A percentile compares a stretch with the other conserved stretches of the same genome.
Evolutionary conservation across 2,113 vertebrate species (phyloP).

Genomic region (Elephas maximus): DNA sequence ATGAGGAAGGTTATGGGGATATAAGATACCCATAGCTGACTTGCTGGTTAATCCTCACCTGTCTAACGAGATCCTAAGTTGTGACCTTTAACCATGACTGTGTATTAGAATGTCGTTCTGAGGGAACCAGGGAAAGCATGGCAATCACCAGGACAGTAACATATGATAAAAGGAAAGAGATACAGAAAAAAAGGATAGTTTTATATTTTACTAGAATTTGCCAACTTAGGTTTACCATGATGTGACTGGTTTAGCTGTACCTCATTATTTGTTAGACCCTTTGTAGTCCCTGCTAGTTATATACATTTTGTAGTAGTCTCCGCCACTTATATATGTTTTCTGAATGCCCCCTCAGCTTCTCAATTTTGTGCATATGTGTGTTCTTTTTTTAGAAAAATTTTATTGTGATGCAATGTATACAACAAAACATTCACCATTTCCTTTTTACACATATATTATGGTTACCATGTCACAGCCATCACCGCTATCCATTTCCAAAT

Average conservation of each 20-base stretch:
- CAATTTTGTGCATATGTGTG: neutral
- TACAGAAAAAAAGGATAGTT: neutral
- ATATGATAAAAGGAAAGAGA: neutral
- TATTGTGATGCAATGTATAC: no score
- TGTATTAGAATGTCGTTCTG: neutral
- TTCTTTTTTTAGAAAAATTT: neutral
- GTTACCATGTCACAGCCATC: no score
- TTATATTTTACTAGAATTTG: constrained; percentile 27
- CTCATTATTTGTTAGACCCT: constrained; percentile 18
- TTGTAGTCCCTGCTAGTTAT: neutral
- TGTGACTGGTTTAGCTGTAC: constrained; percentile 6
- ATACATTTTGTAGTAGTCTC: neutral
- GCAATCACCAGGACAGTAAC: neutral
- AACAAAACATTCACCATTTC: no score
- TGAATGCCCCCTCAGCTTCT: neutral
- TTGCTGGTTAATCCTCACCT: constrained; percentile 5
- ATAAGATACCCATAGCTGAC: neutral
- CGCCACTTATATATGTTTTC: neutral
- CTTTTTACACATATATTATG: no score
- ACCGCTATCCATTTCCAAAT: no score
- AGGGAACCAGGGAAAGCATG: neutral
- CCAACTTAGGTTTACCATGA: neutral
- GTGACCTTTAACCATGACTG: neutral
- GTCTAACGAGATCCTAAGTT: neutral
- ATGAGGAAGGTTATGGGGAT: neutral